Percentiles rank a stretch among this genome's conserved stretches.
Conservation (phyloP, 1,140 invertebrate species). For the Euborellia annulipes region DNA sequence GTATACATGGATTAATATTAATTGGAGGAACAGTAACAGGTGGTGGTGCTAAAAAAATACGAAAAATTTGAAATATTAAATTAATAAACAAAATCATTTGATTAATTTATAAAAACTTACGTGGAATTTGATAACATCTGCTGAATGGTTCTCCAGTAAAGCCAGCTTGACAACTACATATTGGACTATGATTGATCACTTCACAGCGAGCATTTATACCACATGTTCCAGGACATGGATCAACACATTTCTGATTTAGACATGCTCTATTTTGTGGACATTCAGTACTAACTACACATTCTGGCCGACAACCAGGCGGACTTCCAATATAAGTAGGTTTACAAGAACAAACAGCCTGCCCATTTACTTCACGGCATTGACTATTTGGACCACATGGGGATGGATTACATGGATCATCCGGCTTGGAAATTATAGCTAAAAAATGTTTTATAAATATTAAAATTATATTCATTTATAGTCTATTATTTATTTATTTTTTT, state of each 20-base stretch:
- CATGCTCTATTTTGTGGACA: slow-evolving; percentile 51
- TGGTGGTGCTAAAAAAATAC: slow-evolving; percentile 21
- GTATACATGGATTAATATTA: slow-evolving; percentile 39
- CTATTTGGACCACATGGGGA: slow-evolving; percentile 65
- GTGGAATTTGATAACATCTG: slow-evolving; percentile 43
- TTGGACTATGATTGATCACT: slow-evolving; percentile 38
- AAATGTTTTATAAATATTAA: background rate
- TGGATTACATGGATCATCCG: slow-evolving; percentile 45
- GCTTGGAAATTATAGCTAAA: slow-evolving; percentile 17
- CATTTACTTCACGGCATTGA: slow-evolving; percentile 49
- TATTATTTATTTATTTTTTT: too few relatives aligned
- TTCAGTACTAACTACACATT: slow-evolving; percentile 60
- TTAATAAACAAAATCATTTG: background rate
- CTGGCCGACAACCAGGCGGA: slow-evolving; percentile 54
- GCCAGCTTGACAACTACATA: slow-evolving; percentile 42
- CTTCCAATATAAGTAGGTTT: slow-evolving; percentile 48
- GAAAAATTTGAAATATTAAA: slow-evolving; percentile 5
- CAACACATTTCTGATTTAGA: slow-evolving; percentile 57
- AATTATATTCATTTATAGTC: too few relatives aligned
- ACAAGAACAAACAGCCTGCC: slow-evolving; percentile 59
- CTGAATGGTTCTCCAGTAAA: slow-evolving; percentile 51
- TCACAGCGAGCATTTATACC: slow-evolving; percentile 53
- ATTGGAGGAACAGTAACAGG: slow-evolving; percentile 15
- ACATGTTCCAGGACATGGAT: slow-evolving; percentile 65
- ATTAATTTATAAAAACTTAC: slow-evolving; percentile 19